Percentiles rank a stretch among this genome's conserved stretches.
Conservation (phyloP, 2,888 invertebrate species). For the Rhabditophanes sp. region DNA sequence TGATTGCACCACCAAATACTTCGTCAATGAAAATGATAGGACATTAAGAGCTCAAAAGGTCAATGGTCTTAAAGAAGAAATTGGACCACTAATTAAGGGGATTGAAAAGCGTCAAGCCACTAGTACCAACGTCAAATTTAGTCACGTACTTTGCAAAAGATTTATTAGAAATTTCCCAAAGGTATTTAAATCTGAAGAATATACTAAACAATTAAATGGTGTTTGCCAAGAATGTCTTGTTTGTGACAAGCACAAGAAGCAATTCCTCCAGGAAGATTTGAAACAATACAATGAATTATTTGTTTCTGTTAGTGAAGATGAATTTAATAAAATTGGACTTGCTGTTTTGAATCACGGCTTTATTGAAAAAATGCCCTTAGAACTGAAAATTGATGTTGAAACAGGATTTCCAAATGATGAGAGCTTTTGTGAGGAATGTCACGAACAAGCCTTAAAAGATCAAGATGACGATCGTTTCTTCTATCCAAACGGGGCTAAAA, state of each 20-base stretch:
- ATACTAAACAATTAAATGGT: constrained; percentile 5
- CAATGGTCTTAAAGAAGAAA: constrained; percentile 8
- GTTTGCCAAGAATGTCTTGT: constrained; percentile 14
- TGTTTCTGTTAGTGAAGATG: too few relatives aligned
- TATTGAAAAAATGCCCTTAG: too few relatives aligned
- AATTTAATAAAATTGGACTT: too few relatives aligned
- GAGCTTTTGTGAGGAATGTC: constrained; percentile 15
- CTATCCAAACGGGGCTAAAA: constrained; percentile 14
- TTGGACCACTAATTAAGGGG: constrained; percentile 3
- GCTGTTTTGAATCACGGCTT: too few relatives aligned
- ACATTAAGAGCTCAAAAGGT: too few relatives aligned
- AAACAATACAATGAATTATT: too few relatives aligned
- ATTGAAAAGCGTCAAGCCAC: constrained; percentile 8
- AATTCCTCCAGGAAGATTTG: constrained; percentile 7
- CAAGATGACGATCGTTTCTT: constrained; percentile 12
- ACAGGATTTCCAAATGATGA: too few relatives aligned
- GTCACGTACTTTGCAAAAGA: constrained; percentile 7
- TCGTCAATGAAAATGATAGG: too few relatives aligned
- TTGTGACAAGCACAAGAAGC: constrained; percentile 9
- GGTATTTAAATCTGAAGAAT: constrained; percentile 4
- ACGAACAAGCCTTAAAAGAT: constrained; percentile 1
- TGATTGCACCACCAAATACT: too few relatives aligned
- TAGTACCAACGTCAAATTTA: constrained; percentile 4
- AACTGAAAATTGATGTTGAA: too few relatives aligned
- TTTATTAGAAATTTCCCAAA: constrained; percentile 8